These are phyloP conservation scores for Coptodon rendalli DNA, from an alignment of 2,113 vertebrate genomes.

Conservation along the genomic window DNA sequence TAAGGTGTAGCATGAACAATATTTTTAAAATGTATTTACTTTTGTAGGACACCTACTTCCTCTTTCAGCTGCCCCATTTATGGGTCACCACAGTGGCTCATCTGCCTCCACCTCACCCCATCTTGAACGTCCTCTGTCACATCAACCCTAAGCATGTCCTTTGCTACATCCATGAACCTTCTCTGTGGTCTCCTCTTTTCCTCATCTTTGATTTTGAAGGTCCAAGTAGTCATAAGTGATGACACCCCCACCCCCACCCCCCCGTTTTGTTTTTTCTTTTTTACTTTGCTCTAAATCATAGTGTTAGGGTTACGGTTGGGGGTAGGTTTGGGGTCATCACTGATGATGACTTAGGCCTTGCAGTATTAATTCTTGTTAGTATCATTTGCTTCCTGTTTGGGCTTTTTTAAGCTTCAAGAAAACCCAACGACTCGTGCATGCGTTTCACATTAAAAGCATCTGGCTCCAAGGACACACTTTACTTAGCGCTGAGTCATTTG, in stretches of 20 bases:
- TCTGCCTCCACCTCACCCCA: neutral
- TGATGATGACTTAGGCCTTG: neutral
- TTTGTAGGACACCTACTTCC: neutral
- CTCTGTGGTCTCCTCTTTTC: too few species aligned
- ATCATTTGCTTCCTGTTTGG: neutral
- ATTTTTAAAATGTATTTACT: neutral
- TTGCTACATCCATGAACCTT: too few species aligned
- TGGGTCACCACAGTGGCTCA: neutral
- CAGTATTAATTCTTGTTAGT: neutral
- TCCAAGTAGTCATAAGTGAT: neutral
- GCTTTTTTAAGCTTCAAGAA: neutral
- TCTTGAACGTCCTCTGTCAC: neutral
- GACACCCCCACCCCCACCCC: fast-evolving
- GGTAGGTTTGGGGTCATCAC: neutral
- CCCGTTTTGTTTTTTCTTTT: neutral
- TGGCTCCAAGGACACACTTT: neutral
- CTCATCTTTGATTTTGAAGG: neutral
- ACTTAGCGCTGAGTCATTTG: neutral
- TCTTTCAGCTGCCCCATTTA: neutral
- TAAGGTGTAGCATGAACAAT: neutral
- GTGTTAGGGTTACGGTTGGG: neutral
- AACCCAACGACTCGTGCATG: neutral
- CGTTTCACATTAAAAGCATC: neutral
- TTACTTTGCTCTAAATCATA: neutral
- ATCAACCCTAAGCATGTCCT: too few species aligned